Base-by-base conservation (phyloP, 1,140 invertebrate genomes). In the Diabrotica undecimpunctata region DNA sequence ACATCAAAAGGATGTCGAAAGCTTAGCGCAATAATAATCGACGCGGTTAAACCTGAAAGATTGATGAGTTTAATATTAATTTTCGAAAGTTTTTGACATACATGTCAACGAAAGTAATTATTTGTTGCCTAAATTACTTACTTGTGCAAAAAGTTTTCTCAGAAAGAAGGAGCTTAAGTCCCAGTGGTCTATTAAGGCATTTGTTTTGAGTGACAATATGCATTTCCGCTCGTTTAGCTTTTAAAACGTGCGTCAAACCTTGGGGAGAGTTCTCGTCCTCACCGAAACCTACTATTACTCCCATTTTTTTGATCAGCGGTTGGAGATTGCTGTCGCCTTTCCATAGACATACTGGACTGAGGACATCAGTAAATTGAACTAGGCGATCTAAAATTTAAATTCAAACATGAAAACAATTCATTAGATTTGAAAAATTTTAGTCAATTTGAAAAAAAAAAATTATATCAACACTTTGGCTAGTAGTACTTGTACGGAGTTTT, bases 331-430 rank as follows among this genome's bases (percentile, higher is more conserved):
- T 62, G 39, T 64, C 69, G 0, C 78, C 80, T 7, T 74, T 72
- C 85, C 86, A 87, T 36, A 87, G 64, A 62, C 86, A 88, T 58
- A 86, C 77, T 6, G 86, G 86, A 55, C 76, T 78, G 41, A 87
- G 80, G 5, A 61, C 57, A 5, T 60, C 64, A 8, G 68, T 66
- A 64, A 74, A 75, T 35, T 69, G 39, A 7, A 76, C 62, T 7
- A 64, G 61, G 11, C 53, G 14, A 39, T 70, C 61, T 52, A 62
- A 62, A 62, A 62, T 11, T 41, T n/a, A 61, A n/a, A 46, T 46
- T 46, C 7, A 46, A 46, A 7, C 39, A 54, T 54, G n/a, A n/a
- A n/a, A n/a, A n/a, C n/a, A n/a, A n/a, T n/a, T n/a, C n/a, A n/a
- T n/a, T 50, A 50, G n/a, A 8, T 50, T 50, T 50, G 7, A n/a